These are phyloP conservation scores for Pseudachorutes palmiensis DNA, from an alignment of 1,140 invertebrate genomes.

Conservation along the genomic window DNA sequence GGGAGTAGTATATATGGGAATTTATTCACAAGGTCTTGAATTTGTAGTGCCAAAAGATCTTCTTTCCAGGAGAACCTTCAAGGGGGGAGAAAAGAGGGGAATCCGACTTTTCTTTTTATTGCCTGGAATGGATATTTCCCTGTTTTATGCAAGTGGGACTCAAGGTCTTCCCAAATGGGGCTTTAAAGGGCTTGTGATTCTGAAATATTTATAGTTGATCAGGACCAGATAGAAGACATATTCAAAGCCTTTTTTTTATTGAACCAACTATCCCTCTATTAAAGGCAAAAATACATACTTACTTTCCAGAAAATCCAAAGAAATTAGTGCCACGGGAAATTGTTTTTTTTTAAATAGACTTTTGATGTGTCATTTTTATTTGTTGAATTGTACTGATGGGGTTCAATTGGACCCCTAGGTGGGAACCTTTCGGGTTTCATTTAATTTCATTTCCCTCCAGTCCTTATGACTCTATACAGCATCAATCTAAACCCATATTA, in stretches of 20 bases:
- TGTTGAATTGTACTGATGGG: too few relatives aligned
- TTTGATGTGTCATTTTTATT: too few relatives aligned
- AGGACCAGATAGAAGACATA: slow-evolving; percentile 37
- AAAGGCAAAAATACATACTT: too few relatives aligned
- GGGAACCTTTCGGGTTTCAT: too few relatives aligned
- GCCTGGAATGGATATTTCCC: slow-evolving; percentile 35
- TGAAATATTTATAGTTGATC: slow-evolving; percentile 40
- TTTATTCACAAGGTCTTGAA: slow-evolving; percentile 38
- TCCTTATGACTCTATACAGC: too few relatives aligned
- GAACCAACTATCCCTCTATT: background rate
- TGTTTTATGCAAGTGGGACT: slow-evolving; percentile 36
- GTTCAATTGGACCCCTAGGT: too few relatives aligned
- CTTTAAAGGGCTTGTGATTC: slow-evolving; percentile 37
- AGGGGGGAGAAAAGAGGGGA: too few relatives aligned
- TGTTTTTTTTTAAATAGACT: too few relatives aligned
- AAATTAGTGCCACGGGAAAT: too few relatives aligned
- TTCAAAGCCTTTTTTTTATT: slow-evolving; percentile 16
- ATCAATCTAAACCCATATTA: too few relatives aligned
- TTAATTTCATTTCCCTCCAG: too few relatives aligned
- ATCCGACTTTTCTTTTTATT: slow-evolving; percentile 37
- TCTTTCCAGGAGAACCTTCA: slow-evolving; percentile 12
- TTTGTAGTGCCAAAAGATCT: slow-evolving; percentile 38
- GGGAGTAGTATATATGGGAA: slow-evolving; percentile 33
- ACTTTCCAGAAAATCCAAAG: too few relatives aligned
- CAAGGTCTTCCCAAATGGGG: slow-evolving; percentile 22